phyloP scores from a whole-genome alignment of 1,140 invertebrate genomes.

The Drosophila oshimai region DNA sequence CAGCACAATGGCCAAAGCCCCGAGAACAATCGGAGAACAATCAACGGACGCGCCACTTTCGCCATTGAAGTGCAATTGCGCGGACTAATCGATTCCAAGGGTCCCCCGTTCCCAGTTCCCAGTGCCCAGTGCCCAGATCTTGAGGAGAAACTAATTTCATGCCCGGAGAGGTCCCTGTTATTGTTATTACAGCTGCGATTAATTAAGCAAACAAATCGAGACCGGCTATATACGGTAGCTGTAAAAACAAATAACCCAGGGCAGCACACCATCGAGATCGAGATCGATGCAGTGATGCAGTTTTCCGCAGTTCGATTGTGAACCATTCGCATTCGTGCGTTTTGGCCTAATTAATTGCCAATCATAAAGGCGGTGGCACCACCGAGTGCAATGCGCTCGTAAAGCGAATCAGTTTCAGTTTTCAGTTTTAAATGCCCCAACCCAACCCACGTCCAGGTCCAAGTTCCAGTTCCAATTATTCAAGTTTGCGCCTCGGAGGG shows the following conservation, averaged over 20 bases:
- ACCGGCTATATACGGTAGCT: constrained; percentile 67
- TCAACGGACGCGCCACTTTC: constrained; percentile 62
- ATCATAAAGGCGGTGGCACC: constrained; percentile 61
- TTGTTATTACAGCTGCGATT: constrained; percentile 79
- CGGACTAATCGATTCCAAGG: constrained; percentile 72
- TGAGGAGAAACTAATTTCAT: constrained; percentile 51
- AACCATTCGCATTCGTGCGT: constrained; percentile 48
- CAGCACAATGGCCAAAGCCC: constrained; percentile 62
- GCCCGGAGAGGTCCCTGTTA: constrained; percentile 30
- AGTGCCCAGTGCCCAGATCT: too few relatives aligned
- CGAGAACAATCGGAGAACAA: constrained; percentile 42
- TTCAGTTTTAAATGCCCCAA: constrained; percentile 71
- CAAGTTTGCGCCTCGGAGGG: constrained; percentile 71
- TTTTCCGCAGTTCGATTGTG: constrained; percentile 3
- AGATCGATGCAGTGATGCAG: too few relatives aligned
- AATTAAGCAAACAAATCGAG: constrained; percentile 77
- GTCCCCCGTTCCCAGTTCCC: too few relatives aligned
- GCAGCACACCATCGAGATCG: constrained; percentile 21
- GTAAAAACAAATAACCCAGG: constrained; percentile 75
- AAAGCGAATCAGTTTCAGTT: constrained; percentile 74
- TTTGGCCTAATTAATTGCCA: constrained; percentile 79
- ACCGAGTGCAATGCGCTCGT: constrained; percentile 47
- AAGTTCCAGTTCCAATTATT: constrained; percentile 71
- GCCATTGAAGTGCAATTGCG: constrained; percentile 75
- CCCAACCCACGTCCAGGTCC: constrained; percentile 5